A percentile compares a stretch with the other conserved stretches of the same genome.
These are phyloP conservation scores for Sciaenops ocellatus DNA, from an alignment of 2,797 vertebrate genomes.

Conservation along the genomic window DNA sequence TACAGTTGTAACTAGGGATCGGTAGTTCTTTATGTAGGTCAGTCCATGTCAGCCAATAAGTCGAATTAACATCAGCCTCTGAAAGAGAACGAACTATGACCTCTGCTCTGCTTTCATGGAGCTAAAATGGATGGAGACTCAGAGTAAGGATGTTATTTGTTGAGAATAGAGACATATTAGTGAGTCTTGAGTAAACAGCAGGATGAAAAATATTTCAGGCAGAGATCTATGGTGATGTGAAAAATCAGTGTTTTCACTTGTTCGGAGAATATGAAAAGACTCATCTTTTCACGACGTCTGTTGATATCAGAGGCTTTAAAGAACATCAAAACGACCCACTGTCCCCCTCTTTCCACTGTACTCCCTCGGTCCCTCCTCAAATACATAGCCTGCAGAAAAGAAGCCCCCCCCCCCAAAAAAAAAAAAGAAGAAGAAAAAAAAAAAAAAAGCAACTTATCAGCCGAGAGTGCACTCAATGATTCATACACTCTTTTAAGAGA, in stretches of 20 bases:
- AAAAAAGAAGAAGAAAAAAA: conserved; percentile 6
- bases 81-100: conserved; percentile 74
- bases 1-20: conserved; percentile 60
- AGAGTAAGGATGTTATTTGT: conserved; percentile 21
- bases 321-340: conserved; percentile 42
- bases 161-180: conserved; percentile 17
- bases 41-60: conserved; percentile 82
- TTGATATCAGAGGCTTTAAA: conserved; percentile 47
- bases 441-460: conserved; percentile 73
- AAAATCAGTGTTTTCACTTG: conserved; percentile 22
- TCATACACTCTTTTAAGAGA: conserved; percentile 82
- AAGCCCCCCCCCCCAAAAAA: conserved; percentile 20
- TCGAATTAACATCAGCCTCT: conserved; percentile 80
- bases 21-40: conserved; percentile 79
- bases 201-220: conserved; percentile 5
- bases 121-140: conserved; percentile 47
- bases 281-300: conserved; percentile 17
- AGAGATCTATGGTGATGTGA: conserved; percentile 11
- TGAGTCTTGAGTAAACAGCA: conserved; percentile 24
- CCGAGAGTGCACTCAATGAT: conserved; percentile 82
- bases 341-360: conserved; percentile 46
- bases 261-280: conserved; percentile 25
- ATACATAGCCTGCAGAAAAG: conserved; percentile 57
- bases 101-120: conserved; percentile 61
- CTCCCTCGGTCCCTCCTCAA: conserved; percentile 54